Evolutionary conservation across 2,113 vertebrate species (phyloP).

Genomic region (Gambusia holbrooki): DNA sequence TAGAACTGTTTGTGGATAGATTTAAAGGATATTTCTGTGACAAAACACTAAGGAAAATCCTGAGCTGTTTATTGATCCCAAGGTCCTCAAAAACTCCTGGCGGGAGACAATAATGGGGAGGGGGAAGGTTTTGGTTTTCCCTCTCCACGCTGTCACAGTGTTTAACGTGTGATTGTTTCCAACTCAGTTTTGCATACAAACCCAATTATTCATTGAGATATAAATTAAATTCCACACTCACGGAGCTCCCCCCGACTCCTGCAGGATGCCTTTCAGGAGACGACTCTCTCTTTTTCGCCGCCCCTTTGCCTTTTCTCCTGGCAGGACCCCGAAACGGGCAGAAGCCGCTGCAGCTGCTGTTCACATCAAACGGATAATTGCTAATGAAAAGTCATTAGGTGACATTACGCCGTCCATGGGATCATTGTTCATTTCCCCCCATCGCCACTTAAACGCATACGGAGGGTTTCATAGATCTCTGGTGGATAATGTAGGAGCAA

Average conservation of each 20-base stretch:
- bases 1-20: conserved; percentile 37
- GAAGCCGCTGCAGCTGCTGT: conserved; percentile 99
- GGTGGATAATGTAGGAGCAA: conserved; percentile 97
- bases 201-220: conserved; percentile 82
- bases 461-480: conserved; percentile 99
- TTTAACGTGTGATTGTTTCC: conserved; percentile 70
- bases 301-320: conserved; percentile 56
- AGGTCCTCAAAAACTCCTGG: conserved; percentile 33
- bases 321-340: conserved; percentile 80
- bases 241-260: conserved; percentile 66
- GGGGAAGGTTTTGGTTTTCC: conserved; percentile 57
- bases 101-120: conserved; percentile 14
- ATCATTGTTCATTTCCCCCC: conserved; percentile 98
- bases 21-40: conserved; percentile 2
- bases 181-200: conserved; percentile 82
- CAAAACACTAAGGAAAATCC: conserved; percentile 15
- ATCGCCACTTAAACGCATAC: conserved; percentile 96
- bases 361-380: conserved; percentile 99
- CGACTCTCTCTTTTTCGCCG: conserved; percentile 54
- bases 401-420: conserved; percentile 96
- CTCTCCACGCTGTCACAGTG: conserved; percentile 52
- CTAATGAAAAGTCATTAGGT: conserved; percentile 99
- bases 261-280: conserved; percentile 68
- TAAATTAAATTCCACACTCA: conserved; percentile 83
- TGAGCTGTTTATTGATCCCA: conserved; percentile 22